These are phyloP conservation scores for Solenopsis invicta DNA, from an alignment of 1,140 invertebrate genomes.

Conservation along the genomic window DNA sequence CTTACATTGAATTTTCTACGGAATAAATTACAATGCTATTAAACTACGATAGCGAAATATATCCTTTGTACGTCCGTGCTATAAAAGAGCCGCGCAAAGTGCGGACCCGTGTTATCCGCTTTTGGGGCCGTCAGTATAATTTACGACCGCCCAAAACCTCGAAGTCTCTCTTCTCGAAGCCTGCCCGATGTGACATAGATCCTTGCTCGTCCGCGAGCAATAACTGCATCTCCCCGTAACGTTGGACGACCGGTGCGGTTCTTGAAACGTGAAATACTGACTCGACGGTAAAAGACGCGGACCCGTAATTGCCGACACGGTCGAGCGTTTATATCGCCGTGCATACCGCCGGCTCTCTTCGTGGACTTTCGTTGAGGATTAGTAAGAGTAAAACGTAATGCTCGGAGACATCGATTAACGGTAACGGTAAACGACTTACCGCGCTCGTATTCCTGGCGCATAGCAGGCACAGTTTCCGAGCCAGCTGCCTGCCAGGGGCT, in stretches of 20 bases:
- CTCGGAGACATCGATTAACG: constrained; percentile 82
- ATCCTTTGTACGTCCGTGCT: neutral
- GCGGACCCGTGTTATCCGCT: constrained; percentile 35
- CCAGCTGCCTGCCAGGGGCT: constrained; percentile 4
- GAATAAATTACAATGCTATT: constrained; percentile 17
- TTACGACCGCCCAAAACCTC: constrained; percentile 8
- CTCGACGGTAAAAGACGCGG: constrained; percentile 63
- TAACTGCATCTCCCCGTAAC: constrained; percentile 37
- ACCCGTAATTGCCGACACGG: constrained; percentile 70
- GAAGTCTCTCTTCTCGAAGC: neutral
- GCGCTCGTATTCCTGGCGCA: constrained; percentile 63
- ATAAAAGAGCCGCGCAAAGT: constrained; percentile 30
- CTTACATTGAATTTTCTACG: neutral
- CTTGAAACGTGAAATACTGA: constrained; percentile 72
- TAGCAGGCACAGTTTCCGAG: constrained; percentile 52
- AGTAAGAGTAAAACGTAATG: constrained; percentile 83
- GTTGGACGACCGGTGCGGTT: constrained; percentile 28
- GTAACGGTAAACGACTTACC: constrained; percentile 81
- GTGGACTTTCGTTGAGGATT: constrained; percentile 81
- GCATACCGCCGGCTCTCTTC: constrained; percentile 68
- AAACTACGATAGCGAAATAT: neutral
- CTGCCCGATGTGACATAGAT: constrained; percentile 41
- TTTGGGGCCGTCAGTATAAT: neutral
- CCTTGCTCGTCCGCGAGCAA: constrained; percentile 20
- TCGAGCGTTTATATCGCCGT: constrained; percentile 74